Evolutionary conservation across 1,140 invertebrate species (phyloP).

Genomic region (Bombus huntii): DNA sequence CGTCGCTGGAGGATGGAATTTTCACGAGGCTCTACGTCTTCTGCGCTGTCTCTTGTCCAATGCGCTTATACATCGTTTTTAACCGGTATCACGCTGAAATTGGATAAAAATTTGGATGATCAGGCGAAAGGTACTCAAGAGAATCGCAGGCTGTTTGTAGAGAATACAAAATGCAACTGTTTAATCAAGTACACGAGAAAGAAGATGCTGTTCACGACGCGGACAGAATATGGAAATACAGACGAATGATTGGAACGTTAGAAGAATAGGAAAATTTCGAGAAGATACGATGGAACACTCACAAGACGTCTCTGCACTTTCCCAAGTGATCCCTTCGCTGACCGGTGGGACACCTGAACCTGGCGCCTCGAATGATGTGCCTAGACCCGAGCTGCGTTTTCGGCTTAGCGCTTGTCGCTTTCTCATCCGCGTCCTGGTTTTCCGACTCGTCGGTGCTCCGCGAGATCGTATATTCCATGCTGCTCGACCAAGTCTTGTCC

Average conservation of each 20-base stretch:
- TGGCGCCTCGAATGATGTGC: slow-evolving; percentile 12
- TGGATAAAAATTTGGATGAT: no score
- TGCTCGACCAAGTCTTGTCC: background rate
- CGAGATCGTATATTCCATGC: slow-evolving; percentile 27
- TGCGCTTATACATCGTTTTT: no score
- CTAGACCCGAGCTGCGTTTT: background rate
- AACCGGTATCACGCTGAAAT: no score
- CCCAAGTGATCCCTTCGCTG: slow-evolving; percentile 1
- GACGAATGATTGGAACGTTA: no score
- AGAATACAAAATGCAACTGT: no score
- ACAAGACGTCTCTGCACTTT: slow-evolving; percentile 33
- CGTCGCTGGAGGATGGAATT: no score
- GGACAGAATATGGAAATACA: no score
- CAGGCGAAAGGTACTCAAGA: no score
- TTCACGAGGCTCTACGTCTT: no score
- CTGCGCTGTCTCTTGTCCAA: no score
- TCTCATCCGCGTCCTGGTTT: accelerated
- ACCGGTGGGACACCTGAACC: background rate
- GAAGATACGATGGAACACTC: background rate
- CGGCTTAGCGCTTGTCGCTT: accelerated
- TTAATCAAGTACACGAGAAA: no score
- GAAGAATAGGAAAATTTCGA: background rate
- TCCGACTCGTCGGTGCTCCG: background rate
- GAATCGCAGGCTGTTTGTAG: no score
- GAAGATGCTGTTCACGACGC: accelerated